Evolutionary conservation across 2,797 vertebrate species (phyloP), one percentile per base, ranked within the genome.

Genomic region (Galaxias olidus): DNA sequence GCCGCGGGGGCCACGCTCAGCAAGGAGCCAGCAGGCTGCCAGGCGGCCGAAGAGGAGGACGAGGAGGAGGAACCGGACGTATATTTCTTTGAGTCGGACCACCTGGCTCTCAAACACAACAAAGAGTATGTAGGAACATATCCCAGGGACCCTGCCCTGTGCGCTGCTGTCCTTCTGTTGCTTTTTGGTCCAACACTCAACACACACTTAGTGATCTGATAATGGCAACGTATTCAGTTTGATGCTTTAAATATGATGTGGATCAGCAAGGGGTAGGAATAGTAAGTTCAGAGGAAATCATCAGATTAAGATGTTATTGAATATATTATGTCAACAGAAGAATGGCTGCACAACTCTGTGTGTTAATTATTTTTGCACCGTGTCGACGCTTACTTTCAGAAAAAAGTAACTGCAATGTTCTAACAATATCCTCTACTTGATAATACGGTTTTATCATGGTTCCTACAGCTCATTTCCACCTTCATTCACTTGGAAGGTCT

Each of bases 31-130:
- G 30, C 30, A 86, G 69, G 69, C 75, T 9, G 66, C 62, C 4
- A 89, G 51, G 89, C 90, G 71, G 84, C 90, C 69, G 84, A 90
- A 14, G 92, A 95, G 50, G 95, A 97, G 54, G 94, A 94, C 52
- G 96, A 98, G 15, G 95, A 97, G 61, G 97, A 98, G 77, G 97
- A 99, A 73, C 97, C 98, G 69, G 97, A 99, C 72, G 98, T 99
- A 78, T 99, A 98, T 94, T 98, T 95, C 92, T 99, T 99, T 92
- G 98, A 99, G 91, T 99, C 98, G 56, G 98, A 99, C 92, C 98
- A 99, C 94, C 92, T 99, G 95, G 96, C 98, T 89, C 92, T 99
- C 84, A 99, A 99, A 98, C 97, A 99, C 93, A 99, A 98, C 95
- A 99, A 99, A 98, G 97, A 99, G 98, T 99, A 98, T 90, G 97